These are phyloP conservation scores for Ctenomys sociabilis DNA, from an alignment of 2,113 vertebrate species.

Conservation along the genomic window DNA sequence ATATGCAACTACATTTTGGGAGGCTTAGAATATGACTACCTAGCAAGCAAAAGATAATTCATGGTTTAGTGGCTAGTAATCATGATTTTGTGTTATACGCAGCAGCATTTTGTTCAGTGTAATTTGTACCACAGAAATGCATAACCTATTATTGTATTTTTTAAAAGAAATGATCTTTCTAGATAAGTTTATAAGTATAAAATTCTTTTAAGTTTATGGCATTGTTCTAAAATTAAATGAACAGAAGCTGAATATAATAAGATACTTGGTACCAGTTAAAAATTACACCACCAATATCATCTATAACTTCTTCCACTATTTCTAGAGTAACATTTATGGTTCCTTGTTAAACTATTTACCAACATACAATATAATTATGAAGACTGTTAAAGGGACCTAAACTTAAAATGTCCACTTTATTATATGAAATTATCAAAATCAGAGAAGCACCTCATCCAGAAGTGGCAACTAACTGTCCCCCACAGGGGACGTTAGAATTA, in stretches of 20 bases:
- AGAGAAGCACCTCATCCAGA: background rate
- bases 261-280: background rate
- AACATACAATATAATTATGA: background rate
- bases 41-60: too few species aligned
- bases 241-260: background rate
- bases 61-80: background rate
- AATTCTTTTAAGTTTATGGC: background rate
- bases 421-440: background rate
- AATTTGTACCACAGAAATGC: background rate
- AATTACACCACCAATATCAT: background rate
- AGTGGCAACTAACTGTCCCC: background rate
- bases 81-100: background rate
- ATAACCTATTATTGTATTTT: background rate
- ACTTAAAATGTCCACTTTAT: background rate
- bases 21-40: background rate
- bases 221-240: slow-evolving; percentile 13
- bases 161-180: background rate
- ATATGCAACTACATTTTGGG: background rate
- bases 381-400: background rate
- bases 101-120: background rate
- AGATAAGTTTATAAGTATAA: background rate
- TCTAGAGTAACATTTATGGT: background rate
- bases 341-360: background rate
- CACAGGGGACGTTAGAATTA: background rate
- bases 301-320: background rate